Conservation (phyloP, 2,113 vertebrate species). For the Oreotrochilus melanogaster region DNA sequence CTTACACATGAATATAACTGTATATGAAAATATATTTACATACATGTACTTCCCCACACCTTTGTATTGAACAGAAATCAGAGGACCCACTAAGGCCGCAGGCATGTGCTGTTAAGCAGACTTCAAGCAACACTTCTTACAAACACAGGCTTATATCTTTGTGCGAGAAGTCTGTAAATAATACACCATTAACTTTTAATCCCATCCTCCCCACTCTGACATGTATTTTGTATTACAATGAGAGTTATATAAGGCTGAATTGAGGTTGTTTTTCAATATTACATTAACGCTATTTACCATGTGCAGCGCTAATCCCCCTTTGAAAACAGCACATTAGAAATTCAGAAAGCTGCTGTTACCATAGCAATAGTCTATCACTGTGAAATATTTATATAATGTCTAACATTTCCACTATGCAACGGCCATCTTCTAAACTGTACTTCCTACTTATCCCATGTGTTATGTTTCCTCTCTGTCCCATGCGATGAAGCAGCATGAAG, state of each 20-base stretch:
- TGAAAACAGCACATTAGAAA: constrained; percentile 23
- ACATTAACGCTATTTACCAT: constrained; percentile 42
- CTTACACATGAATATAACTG: rapidly evolving
- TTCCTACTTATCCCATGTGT: background rate
- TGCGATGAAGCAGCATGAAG: background rate
- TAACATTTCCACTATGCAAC: background rate
- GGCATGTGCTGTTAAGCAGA: background rate
- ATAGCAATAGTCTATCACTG: constrained; percentile 43
- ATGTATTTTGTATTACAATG: constrained; percentile 9
- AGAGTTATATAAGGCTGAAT: constrained; percentile 53
- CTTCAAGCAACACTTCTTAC: background rate
- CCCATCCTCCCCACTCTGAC: background rate
- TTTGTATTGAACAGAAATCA: background rate
- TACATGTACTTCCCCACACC: background rate
- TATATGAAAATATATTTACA: background rate
- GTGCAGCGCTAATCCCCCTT: constrained; percentile 31
- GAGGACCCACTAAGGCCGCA: background rate
- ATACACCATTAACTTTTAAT: constrained; percentile 28
- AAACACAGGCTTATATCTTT: background rate
- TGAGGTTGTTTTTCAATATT: constrained; percentile 52
- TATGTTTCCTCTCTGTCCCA: background rate
- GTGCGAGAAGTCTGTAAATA: constrained; percentile 33
- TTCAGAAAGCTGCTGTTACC: constrained; percentile 49
- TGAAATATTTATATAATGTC: constrained; percentile 64
- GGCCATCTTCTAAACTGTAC: background rate